Conservation (phyloP, 1,140 invertebrate species). For the Neomicropteryx cornuta region DNA sequence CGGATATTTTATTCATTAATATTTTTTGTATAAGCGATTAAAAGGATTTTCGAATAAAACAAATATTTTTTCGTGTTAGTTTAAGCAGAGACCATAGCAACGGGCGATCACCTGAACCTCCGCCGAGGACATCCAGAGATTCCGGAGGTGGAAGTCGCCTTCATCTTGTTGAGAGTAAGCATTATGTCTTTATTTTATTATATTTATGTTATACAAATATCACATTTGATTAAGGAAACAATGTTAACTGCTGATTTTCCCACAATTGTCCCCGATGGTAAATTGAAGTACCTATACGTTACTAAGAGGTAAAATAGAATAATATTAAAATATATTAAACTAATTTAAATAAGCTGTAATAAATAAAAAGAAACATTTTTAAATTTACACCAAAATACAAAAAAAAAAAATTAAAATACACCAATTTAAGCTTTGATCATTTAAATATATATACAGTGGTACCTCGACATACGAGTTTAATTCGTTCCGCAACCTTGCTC, state of each 20-base stretch:
- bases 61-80: slow-evolving; percentile 15
- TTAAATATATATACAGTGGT: no score
- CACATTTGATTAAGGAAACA: slow-evolving; percentile 1
- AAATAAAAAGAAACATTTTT: no score
- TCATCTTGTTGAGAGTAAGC: slow-evolving; percentile 22
- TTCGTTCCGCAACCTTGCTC: no score
- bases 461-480: no score
- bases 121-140: slow-evolving; percentile 27
- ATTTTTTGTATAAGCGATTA: no score
- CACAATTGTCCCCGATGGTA: not conserved
- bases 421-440: no score
- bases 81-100: slow-evolving; percentile 36
- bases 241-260: not conserved
- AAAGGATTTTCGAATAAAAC: no score
- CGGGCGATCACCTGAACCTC: slow-evolving; percentile 35
- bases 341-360: no score
- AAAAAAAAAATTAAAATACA: no score
- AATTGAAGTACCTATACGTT: not conserved
- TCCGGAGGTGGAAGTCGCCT: slow-evolving; percentile 16
- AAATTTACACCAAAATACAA: no score
- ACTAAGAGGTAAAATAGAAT: not conserved
- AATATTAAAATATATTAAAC: not conserved
- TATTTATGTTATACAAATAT: slow-evolving; percentile 3
- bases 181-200: slow-evolving; percentile 3
- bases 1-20: no score